Evolutionary conservation across 2,797 vertebrate species (phyloP), one percentile per base, ranked within the genome.

Genomic region (Malacoraja senta): DNA sequence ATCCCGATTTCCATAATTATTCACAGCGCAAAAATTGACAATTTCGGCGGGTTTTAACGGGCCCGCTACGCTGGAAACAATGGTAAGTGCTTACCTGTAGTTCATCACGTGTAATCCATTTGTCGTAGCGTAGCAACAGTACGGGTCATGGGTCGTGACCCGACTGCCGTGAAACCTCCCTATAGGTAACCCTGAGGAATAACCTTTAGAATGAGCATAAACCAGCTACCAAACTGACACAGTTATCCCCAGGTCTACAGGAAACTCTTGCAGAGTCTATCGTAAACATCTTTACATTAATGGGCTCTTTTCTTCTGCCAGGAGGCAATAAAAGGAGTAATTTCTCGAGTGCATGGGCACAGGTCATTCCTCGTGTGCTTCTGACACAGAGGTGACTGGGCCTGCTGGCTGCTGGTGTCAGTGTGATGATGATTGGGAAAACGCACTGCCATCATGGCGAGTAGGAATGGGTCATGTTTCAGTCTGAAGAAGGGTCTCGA

Each of bases 251-350:
- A 21, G n/a, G 0, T 17, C 84, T 63, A 68, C 15, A 35, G 63
- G 83, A n/a, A 88, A 8, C 63, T 35, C 71, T 53, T 92, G 13
- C 53, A 76, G 68, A 58, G 90, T 92, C 76, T n/a, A 92, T 76
- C 71, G 24, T 76, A 53, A 76, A 92, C 44, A 29, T 76, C 3
- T 92, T 92, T 38, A 74, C 63, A 91, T 68, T 44, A 29, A 91
- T 38, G 15, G 24, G 8, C 24, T 10, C 44, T 13, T 74, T 53
- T 21, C 17, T 91, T 91, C 74, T 92, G 71, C 71, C 21, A 53
- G 90, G 71, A 53, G 68, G 84, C 72, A 76, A 76, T 19, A 24
- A 76, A 63, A 21, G n/a, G 90, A 72, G 74, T 38, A 92, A 92
- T 92, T 53, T 74, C 38, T 53, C 38, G 53, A 74, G 53, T 74